Conservation (phyloP, 2,113 vertebrate species). For the Silurus glanis region DNA sequence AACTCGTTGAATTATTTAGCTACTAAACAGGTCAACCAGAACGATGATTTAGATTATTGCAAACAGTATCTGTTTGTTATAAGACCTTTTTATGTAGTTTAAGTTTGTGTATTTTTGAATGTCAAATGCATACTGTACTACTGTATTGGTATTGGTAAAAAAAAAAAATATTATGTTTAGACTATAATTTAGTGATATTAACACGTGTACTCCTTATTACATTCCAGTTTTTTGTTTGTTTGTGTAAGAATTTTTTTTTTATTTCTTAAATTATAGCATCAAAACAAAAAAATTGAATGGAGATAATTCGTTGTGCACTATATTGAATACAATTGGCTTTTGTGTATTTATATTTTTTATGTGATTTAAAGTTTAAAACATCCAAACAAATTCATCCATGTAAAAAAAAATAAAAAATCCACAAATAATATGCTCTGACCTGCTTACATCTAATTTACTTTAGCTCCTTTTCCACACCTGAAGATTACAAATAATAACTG, state of each 20-base stretch:
- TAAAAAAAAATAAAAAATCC: background rate
- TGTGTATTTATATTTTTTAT: background rate
- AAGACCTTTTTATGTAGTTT: background rate
- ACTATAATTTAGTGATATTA: too few relatives aligned
- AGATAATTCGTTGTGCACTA: background rate
- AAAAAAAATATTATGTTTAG: too few relatives aligned
- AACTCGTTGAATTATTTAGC: too few relatives aligned
- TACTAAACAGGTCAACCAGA: background rate
- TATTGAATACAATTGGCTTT: background rate
- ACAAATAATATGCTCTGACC: background rate
- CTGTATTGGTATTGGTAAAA: too few relatives aligned
- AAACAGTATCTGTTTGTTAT: background rate
- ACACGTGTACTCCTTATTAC: too few relatives aligned
- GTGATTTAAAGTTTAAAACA: background rate
- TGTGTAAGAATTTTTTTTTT: too few relatives aligned
- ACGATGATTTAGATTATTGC: background rate
- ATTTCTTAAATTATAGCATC: too few relatives aligned
- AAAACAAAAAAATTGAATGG: too few relatives aligned
- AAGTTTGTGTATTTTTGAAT: background rate
- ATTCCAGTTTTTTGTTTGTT: too few relatives aligned
- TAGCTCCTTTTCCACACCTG: background rate
- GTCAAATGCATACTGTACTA: background rate
- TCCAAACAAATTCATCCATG: background rate
- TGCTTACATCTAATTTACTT: background rate
- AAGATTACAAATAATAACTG: background rate